Conservation (phyloP, 2,113 vertebrate genomes). For the Nematolebias whitei region DNA sequence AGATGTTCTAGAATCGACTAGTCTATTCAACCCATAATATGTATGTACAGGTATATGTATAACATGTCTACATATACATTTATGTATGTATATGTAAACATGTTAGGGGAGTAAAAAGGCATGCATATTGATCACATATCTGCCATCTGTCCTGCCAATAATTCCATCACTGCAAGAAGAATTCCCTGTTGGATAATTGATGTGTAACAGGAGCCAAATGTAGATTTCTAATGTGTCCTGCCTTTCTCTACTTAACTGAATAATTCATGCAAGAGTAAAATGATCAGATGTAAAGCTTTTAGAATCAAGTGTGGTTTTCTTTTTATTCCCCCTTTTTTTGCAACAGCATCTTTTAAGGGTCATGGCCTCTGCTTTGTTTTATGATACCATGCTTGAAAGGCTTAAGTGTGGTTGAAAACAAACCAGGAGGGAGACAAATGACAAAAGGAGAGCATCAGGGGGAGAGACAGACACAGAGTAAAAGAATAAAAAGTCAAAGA, state of each 20-base stretch:
- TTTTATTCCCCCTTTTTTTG: background rate
- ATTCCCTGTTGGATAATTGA: slow-evolving; percentile 59
- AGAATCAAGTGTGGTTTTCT: slow-evolving; percentile 60
- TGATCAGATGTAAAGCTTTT: slow-evolving; percentile 66
- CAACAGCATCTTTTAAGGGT: slow-evolving; percentile 47
- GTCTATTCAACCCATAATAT: too few species aligned
- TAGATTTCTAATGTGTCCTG: slow-evolving; percentile 58
- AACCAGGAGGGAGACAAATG: slow-evolving; percentile 24
- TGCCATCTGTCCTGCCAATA: slow-evolving; percentile 42
- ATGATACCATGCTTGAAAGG: slow-evolving; percentile 6
- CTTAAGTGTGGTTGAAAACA: slow-evolving; percentile 14
- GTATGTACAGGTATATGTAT: too few species aligned
- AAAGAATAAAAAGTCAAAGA: slow-evolving; percentile 9
- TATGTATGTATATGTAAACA: too few species aligned
- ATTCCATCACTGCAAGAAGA: slow-evolving; percentile 42
- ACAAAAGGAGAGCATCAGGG: slow-evolving; percentile 11
- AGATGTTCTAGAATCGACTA: too few species aligned
- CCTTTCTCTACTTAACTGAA: slow-evolving; percentile 58
- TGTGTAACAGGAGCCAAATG: slow-evolving; percentile 59
- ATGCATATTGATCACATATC: slow-evolving; percentile 15
- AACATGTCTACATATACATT: too few species aligned
- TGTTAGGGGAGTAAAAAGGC: slow-evolving; percentile 1
- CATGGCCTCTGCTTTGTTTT: slow-evolving; percentile 37
- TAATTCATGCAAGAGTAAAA: slow-evolving; percentile 71
- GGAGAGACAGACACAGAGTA: slow-evolving; percentile 15